phyloP scores from a whole-genome alignment of 1,140 invertebrate species.

The Theocolax elegans region DNA sequence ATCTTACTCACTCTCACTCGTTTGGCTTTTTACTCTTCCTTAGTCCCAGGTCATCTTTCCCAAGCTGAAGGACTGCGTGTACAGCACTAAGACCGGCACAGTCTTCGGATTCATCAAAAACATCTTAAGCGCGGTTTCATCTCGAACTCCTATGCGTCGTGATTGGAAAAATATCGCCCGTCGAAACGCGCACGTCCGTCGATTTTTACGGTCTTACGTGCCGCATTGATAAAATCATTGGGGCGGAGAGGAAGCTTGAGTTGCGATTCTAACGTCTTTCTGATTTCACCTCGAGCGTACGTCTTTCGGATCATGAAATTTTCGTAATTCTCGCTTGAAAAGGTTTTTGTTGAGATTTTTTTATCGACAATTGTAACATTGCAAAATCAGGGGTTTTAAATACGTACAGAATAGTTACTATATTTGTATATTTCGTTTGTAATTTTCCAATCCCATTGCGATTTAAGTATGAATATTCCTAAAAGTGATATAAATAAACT shows the following conservation, averaged over 20 bases:
- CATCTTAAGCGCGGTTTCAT: conserved; percentile 11
- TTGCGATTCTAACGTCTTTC: too few species aligned
- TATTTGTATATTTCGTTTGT: too few species aligned
- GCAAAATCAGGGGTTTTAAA: too few species aligned
- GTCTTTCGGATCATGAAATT: too few species aligned
- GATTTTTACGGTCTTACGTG: neutral
- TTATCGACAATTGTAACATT: too few species aligned
- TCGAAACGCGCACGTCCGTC: neutral
- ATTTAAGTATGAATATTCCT: too few species aligned
- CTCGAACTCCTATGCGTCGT: neutral
- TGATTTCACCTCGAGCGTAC: too few species aligned
- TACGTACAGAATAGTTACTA: too few species aligned
- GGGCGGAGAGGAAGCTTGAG: neutral
- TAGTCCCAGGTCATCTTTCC: neutral
- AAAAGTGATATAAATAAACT: too few species aligned
- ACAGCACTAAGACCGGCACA: neutral
- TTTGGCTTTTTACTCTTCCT: neutral
- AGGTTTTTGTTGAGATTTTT: too few species aligned
- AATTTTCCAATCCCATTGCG: too few species aligned
- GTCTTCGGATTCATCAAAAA: conserved; percentile 28
- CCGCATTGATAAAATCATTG: neutral
- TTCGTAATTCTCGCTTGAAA: too few species aligned
- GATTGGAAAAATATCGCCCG: conserved; percentile 22
- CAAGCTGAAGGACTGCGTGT: neutral
- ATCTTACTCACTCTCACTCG: neutral